phyloP scores from a whole-genome alignment of 2,888 invertebrate species.

The Ischnus inquisitorius region DNA sequence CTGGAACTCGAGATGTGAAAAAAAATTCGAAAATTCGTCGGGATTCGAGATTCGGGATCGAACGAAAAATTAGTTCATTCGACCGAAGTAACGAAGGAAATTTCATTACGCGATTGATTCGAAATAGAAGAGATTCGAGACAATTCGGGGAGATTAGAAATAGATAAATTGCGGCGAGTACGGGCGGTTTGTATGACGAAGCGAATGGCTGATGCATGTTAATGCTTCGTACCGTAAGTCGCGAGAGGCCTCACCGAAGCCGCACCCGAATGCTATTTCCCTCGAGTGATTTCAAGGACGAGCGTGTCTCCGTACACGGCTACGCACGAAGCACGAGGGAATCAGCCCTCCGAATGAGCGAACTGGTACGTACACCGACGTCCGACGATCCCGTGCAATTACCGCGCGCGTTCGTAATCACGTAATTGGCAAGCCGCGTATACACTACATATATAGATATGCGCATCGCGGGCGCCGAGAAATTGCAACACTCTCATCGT shows the following conservation, averaged over 20 bases:
- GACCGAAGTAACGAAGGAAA: background rate
- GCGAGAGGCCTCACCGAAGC: slow-evolving; percentile 32
- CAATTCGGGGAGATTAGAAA: background rate
- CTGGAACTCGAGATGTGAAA: background rate
- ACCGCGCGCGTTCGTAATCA: slow-evolving; percentile 68
- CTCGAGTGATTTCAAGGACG: slow-evolving; percentile 59
- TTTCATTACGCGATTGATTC: background rate
- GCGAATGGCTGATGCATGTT: slow-evolving; percentile 21
- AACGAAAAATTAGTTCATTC: background rate
- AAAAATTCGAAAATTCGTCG: background rate
- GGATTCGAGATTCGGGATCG: background rate
- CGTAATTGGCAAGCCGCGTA: slow-evolving; percentile 68
- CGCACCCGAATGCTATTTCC: slow-evolving; percentile 55
- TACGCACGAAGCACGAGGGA: slow-evolving; percentile 27
- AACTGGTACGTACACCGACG: slow-evolving; percentile 23
- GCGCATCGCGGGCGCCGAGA: background rate
- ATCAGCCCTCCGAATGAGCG: slow-evolving; percentile 49
- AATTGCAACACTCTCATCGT: background rate
- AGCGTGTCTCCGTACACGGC: background rate
- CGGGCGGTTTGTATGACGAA: background rate
- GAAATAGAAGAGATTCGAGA: background rate
- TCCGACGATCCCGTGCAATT: slow-evolving; percentile 66
- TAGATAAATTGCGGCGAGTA: slow-evolving; percentile 6
- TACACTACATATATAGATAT: slow-evolving; percentile 39
- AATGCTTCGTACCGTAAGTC: slow-evolving; percentile 43